Base-by-base conservation (phyloP, 2,888 invertebrate genomes). In the Hemithea aestivaria region DNA sequence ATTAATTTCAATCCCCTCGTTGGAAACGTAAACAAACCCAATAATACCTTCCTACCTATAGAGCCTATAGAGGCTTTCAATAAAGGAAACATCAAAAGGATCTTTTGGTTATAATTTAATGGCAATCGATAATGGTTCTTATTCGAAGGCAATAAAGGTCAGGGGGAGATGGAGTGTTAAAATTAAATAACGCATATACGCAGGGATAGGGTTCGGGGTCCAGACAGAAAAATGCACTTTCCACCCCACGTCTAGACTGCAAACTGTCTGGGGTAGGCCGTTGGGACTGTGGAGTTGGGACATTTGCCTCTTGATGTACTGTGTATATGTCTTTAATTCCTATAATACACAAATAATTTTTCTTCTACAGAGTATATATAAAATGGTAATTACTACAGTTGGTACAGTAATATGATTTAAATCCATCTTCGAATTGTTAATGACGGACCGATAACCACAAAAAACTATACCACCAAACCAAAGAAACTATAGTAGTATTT, bases 191-290 rank as follows among this genome's bases (percentile, higher is more conserved):
- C 73, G 67, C 71, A 71, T 73, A 68, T 68, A 70, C 67, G 60
- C 67, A 35, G 35, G 27, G 67, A 63, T 71, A 65, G 79, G 78
- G 74, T 72, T 69, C 67, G 79, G 80, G 79, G 73, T 76, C 73
- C 80, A 82, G 83, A 83, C 84, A 80, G 78, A 82, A 77, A 83
- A 84, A 82, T 84, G 83, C 84, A 83, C 80, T 83, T 65, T 65
- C 71, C 70, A 75, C 84, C 85, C 84, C 82, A 62, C 71, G 85
- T 85, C 85, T 85, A 85, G 85, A 85, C 85, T 72, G 62, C 62
- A 70, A 72, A 58, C 73, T 52, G 80, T 71, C 77, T 76, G 73
- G 50, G 55, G 51, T 47, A 35, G 56, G 52, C 67, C 59, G 52
- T 64, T 33, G 40, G 40, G 31, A 58, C 56, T 66, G 52, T 35